Percentiles rank a stretch among this genome's conserved stretches.
These are phyloP conservation scores for Phacellophora camtschatica DNA, from an alignment of 30 jellyfish, hydroid and myxozoan species.

Conservation along the genomic window DNA sequence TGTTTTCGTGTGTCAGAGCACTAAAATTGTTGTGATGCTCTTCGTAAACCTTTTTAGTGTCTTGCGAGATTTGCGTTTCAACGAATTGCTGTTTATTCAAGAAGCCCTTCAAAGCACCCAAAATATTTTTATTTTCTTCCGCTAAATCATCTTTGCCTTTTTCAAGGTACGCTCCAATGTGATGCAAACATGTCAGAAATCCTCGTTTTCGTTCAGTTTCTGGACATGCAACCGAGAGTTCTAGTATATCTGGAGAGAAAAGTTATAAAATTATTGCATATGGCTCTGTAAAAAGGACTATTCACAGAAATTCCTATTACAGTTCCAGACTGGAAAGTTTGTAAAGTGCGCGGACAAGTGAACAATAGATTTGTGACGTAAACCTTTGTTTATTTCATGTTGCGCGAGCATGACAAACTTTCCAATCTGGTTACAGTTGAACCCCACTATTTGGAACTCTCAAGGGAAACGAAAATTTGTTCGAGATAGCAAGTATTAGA, in stretches of 20 bases:
- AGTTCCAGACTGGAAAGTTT: no score
- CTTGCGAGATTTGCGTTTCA: neutral
- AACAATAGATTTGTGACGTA: no score
- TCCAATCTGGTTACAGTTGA: no score
- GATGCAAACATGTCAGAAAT: slow-evolving; percentile 49
- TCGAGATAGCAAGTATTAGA: no score
- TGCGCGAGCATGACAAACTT: no score
- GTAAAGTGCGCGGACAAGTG: no score
- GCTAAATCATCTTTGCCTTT: slow-evolving; percentile 6
- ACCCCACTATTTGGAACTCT: no score
- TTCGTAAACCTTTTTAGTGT: neutral
- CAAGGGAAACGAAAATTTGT: no score
- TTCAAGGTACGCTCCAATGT: slow-evolving; percentile 10
- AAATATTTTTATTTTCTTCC: neutral
- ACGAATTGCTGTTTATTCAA: neutral
- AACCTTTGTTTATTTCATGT: no score
- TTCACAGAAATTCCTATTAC: no score
- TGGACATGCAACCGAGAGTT: neutral
- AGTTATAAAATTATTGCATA: no score
- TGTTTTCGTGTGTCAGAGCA: slow-evolving; percentile 8
- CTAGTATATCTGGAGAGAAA: neutral
- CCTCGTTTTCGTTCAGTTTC: slow-evolving; percentile 55
- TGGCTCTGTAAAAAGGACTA: no score
- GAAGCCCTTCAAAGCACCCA: neutral
- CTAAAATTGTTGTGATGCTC: neutral